phyloP scores from a whole-genome alignment of 2,113 vertebrate species.

The Nymphicus hollandicus region DNA sequence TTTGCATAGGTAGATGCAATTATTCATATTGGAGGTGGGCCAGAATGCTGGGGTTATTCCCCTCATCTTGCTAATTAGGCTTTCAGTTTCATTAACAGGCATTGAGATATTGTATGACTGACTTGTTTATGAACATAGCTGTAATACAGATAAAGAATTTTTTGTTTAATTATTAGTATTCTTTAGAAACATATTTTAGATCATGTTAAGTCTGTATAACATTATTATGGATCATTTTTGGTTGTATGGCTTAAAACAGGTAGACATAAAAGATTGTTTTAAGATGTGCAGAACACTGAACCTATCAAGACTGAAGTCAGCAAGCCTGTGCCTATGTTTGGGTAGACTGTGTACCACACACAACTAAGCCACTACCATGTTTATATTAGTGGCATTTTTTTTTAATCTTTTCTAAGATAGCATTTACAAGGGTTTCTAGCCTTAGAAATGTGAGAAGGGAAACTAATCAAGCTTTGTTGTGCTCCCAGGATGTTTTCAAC shows the following conservation, averaged over 20 bases:
- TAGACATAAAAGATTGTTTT: neutral
- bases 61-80: slow-evolving; percentile 64
- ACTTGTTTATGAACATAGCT: neutral
- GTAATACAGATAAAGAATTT: neutral
- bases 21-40: slow-evolving; percentile 53
- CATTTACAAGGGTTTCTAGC: neutral
- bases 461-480: neutral
- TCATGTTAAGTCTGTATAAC: neutral
- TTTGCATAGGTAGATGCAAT: slow-evolving; percentile 54
- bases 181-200: neutral
- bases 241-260: neutral
- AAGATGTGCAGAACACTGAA: neutral
- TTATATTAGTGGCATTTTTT: neutral
- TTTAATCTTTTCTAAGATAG: neutral
- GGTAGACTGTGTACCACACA: neutral
- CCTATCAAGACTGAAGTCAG: neutral
- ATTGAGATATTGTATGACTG: slow-evolving; percentile 10
- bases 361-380: neutral
- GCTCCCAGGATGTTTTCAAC: neutral
- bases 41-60: slow-evolving; percentile 36
- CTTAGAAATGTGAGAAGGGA: neutral
- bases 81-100: slow-evolving; percentile 61
- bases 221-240: neutral
- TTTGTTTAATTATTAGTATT: neutral
- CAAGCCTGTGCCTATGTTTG: neutral